These are phyloP conservation scores for Hydrophis major DNA, from an alignment of 2,797 vertebrate genomes.

Conservation along the genomic window DNA sequence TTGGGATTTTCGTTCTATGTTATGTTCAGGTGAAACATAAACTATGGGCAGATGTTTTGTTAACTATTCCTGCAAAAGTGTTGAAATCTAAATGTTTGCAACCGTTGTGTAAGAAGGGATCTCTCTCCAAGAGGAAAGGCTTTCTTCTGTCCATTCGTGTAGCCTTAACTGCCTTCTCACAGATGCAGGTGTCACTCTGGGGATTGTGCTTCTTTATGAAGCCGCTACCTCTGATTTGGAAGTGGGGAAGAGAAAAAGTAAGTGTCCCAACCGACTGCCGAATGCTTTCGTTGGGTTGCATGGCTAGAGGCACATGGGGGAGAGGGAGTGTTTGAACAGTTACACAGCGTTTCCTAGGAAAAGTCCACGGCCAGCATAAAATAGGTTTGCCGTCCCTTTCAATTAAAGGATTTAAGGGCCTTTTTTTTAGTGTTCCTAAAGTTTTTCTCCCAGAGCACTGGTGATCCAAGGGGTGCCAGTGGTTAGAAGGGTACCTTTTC, in stretches of 20 bases:
- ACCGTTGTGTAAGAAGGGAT: neutral
- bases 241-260: slow-evolving; percentile 93
- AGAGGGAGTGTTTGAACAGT: neutral
- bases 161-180: slow-evolving; percentile 64
- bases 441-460: neutral
- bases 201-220: slow-evolving; percentile 93
- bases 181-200: slow-evolving; percentile 93
- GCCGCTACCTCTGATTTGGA: slow-evolving; percentile 93
- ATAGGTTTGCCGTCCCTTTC: neutral
- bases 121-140: neutral
- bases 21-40: neutral
- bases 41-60: neutral
- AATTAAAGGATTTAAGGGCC: fast-evolving
- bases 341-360: neutral
- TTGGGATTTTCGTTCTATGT: neutral
- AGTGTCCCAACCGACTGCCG: slow-evolving; percentile 44
- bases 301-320: neutral
- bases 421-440: neutral
- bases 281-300: no score
- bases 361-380: neutral
- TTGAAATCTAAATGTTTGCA: neutral
- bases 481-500: neutral
- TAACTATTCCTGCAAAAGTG: neutral
- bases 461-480: neutral
- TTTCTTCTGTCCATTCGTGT: neutral